Evolutionary conservation across 2,797 vertebrate species (phyloP).

Genomic region (Rhinatrema bivittatum): DNA sequence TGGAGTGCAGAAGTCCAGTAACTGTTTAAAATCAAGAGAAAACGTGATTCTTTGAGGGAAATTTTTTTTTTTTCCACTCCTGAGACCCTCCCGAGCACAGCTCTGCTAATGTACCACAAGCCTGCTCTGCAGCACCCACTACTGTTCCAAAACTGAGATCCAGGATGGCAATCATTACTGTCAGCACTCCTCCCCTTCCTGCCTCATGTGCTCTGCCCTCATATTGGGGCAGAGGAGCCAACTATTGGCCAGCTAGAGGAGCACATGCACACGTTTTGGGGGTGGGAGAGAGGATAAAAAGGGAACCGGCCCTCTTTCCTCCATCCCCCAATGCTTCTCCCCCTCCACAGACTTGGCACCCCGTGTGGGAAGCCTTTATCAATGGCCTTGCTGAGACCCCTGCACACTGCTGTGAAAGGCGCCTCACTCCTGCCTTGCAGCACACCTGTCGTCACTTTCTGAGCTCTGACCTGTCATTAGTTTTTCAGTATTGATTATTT

Average conservation of each 20-base stretch:
- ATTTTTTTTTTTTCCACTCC: not conserved
- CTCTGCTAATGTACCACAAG: not conserved
- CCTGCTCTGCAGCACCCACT: too few species aligned
- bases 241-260: too few species aligned
- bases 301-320: not conserved
- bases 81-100: not conserved
- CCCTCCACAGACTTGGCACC: not conserved
- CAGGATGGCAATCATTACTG: too few species aligned
- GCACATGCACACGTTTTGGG: too few species aligned
- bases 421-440: not conserved
- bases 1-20: too few species aligned
- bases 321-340: not conserved
- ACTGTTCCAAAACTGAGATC: too few species aligned
- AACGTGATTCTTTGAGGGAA: too few species aligned
- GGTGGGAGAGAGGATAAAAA: too few species aligned
- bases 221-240: too few species aligned
- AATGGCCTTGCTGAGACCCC: not conserved
- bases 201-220: not conserved
- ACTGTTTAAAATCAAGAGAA: too few species aligned
- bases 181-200: too few species aligned
- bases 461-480: not conserved
- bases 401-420: not conserved
- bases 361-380: not conserved
- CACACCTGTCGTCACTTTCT: too few species aligned
- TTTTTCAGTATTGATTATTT: not conserved